phyloP scores from a whole-genome alignment of 2,888 invertebrate genomes.

The Melanotus villosus region DNA sequence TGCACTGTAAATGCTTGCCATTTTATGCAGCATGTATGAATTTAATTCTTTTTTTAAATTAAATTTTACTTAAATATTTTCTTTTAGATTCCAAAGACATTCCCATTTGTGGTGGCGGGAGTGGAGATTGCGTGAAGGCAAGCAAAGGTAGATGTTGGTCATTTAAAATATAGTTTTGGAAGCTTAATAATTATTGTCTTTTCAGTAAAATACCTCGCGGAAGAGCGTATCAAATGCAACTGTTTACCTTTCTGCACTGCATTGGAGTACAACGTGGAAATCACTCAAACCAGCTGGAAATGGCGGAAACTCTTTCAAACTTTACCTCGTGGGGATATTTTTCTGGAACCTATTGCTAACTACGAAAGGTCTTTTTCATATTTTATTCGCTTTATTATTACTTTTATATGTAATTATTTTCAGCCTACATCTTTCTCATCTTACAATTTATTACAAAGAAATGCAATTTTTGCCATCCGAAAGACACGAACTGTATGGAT shows the following conservation, averaged over 20 bases:
- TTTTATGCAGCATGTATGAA: slow-evolving; percentile 76
- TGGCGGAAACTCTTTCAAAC: background rate
- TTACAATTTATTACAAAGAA: slow-evolving; percentile 79
- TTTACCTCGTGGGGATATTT: background rate
- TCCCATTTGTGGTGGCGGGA: too few relatives aligned
- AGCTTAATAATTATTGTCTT: too few relatives aligned
- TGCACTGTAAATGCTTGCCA: slow-evolving; percentile 66
- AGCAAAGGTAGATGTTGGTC: too few relatives aligned
- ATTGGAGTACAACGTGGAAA: slow-evolving; percentile 25
- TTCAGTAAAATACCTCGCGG: too few relatives aligned
- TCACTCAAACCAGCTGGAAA: slow-evolving; percentile 25
- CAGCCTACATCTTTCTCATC: slow-evolving; percentile 68
- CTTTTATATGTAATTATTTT: background rate
- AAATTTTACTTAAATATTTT: background rate
- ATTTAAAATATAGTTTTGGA: too few relatives aligned
- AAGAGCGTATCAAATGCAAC: background rate
- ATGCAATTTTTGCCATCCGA: slow-evolving; percentile 78
- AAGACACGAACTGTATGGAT: slow-evolving; percentile 78
- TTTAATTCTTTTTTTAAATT: background rate
- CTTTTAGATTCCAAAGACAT: background rate
- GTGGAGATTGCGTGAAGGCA: too few relatives aligned
- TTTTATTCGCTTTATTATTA: background rate
- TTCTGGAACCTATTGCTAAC: background rate
- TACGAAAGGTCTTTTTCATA: background rate
- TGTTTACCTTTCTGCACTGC: slow-evolving; percentile 30